Conservation (phyloP, 2,797 vertebrate genomes). For the Protosalanx chinensis region DNA sequence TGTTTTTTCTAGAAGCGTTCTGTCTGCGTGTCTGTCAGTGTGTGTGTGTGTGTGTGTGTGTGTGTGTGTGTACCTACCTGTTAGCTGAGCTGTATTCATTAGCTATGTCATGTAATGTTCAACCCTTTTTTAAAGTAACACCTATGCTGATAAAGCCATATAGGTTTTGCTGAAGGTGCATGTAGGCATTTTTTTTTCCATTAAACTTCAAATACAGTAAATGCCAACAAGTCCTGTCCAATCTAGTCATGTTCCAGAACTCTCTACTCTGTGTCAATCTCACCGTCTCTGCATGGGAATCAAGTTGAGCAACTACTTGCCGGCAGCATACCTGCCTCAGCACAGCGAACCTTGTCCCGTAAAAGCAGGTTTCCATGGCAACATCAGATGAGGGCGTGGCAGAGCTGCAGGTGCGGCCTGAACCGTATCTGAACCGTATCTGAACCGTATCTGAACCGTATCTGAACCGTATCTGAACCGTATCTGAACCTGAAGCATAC, state of each 20-base stretch:
- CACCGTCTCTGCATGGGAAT: not conserved
- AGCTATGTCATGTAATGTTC: not conserved
- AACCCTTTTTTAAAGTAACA: too few species aligned
- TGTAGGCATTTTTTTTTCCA: too few species aligned
- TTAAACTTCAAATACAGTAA: too few species aligned
- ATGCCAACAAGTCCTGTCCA: too few species aligned
- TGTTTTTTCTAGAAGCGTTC: not conserved
- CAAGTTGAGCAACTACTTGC: slow-evolving; percentile 15
- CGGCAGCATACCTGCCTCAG: slow-evolving; percentile 56
- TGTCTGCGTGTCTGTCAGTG: not conserved
- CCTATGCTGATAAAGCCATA: too few species aligned
- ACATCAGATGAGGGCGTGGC: slow-evolving; percentile 54
- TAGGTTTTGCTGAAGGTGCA: too few species aligned
- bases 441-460: too few species aligned
- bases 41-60: not conserved
- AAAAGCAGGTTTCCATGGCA: slow-evolving; percentile 27
- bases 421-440: not conserved
- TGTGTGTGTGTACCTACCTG: not conserved
- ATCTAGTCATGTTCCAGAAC: not conserved
- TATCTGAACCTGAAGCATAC: too few species aligned
- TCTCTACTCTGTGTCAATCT: not conserved
- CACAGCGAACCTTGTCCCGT: slow-evolving; percentile 50
- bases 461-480: too few species aligned
- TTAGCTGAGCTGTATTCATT: not conserved
- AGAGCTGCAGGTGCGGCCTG: slow-evolving; percentile 50